Evolutionary conservation across 2,888 invertebrate genomes (phyloP).

Genomic region (Meloe dianella): DNA sequence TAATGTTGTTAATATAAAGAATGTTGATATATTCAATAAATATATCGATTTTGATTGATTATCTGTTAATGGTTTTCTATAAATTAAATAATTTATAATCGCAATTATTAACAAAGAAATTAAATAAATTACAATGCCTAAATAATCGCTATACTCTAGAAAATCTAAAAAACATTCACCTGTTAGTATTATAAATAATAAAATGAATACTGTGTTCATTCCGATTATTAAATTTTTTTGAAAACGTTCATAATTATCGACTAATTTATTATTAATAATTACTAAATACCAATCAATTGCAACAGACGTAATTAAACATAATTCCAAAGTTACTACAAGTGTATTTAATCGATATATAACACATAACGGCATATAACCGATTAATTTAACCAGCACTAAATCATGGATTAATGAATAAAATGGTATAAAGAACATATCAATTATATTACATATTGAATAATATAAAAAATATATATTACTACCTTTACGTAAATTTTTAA

Average conservation of each 20-base stretch:
- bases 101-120: background rate
- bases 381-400: background rate
- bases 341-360: background rate
- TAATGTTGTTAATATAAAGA: background rate
- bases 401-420: constrained; percentile 8
- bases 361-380: constrained; percentile 1
- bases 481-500: constrained; percentile 27
- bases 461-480: constrained; percentile 11
- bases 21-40: constrained; percentile 1
- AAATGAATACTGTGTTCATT: background rate
- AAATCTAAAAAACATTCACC: background rate
- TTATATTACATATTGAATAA: constrained; percentile 5
- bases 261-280: constrained; percentile 5
- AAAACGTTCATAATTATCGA: constrained; percentile 6
- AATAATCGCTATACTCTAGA: background rate
- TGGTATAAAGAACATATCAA: constrained; percentile 9
- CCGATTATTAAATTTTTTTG: background rate
- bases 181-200: background rate
- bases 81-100: background rate
- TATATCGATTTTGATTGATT: constrained; percentile 14
- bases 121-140: background rate
- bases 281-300: constrained; percentile 12
- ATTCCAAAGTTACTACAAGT: background rate
- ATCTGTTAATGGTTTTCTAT: background rate
- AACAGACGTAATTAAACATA: background rate